phyloP scores from a whole-genome alignment of 2,888 invertebrate genomes.

The Chaitophorus viminalis region DNA sequence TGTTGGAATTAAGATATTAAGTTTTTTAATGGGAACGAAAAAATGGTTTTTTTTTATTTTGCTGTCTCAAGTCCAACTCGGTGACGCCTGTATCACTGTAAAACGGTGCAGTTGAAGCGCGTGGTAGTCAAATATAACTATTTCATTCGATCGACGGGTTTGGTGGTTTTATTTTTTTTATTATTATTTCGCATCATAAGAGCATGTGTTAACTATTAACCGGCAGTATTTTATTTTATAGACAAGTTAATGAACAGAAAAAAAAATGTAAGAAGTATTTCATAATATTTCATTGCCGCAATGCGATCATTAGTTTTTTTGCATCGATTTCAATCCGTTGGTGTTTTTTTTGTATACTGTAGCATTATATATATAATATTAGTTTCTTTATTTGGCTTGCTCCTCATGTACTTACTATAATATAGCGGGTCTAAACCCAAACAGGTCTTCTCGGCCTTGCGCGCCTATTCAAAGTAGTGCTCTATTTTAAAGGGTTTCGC shows the following conservation, averaged over 20 bases:
- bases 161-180: neutral
- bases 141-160: neutral
- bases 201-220: neutral
- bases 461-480: neutral
- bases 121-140: neutral
- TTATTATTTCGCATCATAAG: neutral
- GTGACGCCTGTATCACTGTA: neutral
- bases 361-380: neutral
- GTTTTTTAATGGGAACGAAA: too few relatives aligned
- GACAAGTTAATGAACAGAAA: neutral
- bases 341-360: too few relatives aligned
- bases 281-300: neutral
- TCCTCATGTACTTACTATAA: neutral
- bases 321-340: neutral
- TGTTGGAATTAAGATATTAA: neutral
- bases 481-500: neutral
- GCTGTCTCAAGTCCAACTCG: neutral
- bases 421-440: neutral
- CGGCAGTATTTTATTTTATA: neutral
- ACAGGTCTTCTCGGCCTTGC: neutral
- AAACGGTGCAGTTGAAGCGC: neutral
- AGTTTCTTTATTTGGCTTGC: neutral
- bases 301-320: neutral
- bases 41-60: too few relatives aligned
- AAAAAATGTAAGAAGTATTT: neutral